phyloP scores from a whole-genome alignment of 2,888 invertebrate species.

The Mimas tiliae region DNA sequence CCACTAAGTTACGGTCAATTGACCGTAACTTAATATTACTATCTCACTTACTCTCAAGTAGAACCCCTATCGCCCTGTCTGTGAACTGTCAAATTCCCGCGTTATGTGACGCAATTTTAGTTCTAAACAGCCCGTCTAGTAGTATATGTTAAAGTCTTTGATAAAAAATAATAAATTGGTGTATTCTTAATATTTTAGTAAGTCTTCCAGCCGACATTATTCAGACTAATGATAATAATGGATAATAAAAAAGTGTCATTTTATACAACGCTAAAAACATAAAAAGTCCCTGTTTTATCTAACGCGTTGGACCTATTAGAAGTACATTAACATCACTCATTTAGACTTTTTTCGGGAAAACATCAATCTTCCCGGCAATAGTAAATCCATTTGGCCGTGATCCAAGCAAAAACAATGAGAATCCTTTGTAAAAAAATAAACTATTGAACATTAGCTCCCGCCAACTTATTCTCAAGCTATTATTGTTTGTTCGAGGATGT shows the following conservation, averaged over 20 bases:
- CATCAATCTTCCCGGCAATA: slow-evolving; percentile 67
- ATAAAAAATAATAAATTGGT: too few relatives aligned
- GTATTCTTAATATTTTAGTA: too few relatives aligned
- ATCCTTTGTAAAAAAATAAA: slow-evolving; percentile 57
- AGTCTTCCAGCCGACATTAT: too few relatives aligned
- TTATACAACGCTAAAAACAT: not conserved
- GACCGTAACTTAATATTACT: too few relatives aligned
- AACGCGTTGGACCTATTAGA: slow-evolving; percentile 45
- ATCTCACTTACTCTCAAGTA: too few relatives aligned
- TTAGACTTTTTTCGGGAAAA: slow-evolving; percentile 54
- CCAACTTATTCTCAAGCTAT: slow-evolving; percentile 15
- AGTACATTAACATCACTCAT: slow-evolving; percentile 56
- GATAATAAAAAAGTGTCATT: not conserved
- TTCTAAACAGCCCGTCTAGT: too few relatives aligned
- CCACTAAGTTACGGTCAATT: too few relatives aligned
- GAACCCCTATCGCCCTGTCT: too few relatives aligned
- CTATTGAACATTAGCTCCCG: slow-evolving; percentile 58
- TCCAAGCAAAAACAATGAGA: slow-evolving; percentile 71
- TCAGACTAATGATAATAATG: not conserved
- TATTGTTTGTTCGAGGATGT: not conserved
- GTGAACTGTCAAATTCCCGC: too few relatives aligned
- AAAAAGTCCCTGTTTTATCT: slow-evolving; percentile 15
- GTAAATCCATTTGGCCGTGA: slow-evolving; percentile 68
- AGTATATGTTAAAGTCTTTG: too few relatives aligned
- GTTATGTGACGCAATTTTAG: too few relatives aligned